Evolutionary conservation across 2,113 vertebrate species (phyloP).

Genomic region (Embiotoca jacksoni): DNA sequence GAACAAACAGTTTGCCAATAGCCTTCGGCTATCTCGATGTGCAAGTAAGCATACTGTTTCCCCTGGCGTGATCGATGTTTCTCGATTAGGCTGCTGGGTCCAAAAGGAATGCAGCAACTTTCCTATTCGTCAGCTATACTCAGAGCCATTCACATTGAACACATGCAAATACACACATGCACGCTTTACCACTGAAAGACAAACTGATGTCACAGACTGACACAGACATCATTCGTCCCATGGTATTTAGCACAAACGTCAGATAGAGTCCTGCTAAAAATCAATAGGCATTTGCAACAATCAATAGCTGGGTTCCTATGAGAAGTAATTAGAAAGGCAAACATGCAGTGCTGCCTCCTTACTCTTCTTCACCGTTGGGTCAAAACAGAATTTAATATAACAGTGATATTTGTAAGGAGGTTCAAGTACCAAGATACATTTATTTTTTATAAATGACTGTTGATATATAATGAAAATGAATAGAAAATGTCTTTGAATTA

Average conservation of each 20-base stretch:
- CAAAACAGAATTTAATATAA: conserved; percentile 40
- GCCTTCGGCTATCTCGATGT: conserved; percentile 69
- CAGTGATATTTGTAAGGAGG: neutral
- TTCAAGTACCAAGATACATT: neutral
- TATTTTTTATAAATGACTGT: neutral
- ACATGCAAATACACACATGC: conserved; percentile 1
- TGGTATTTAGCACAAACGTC: conserved; percentile 71
- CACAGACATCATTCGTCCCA: conserved; percentile 49
- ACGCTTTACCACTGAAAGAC: conserved; percentile 16
- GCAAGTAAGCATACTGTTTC: conserved; percentile 74
- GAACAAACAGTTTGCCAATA: conserved; percentile 79
- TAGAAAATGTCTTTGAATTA: too few species aligned
- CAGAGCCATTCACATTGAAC: conserved; percentile 29
- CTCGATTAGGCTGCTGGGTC: conserved; percentile 60
- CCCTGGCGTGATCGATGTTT: conserved; percentile 69
- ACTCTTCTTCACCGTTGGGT: conserved; percentile 26
- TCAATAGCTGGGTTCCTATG: conserved; percentile 75
- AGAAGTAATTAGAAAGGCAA: conserved; percentile 81
- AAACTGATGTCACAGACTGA: conserved; percentile 43
- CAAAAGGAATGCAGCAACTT: conserved; percentile 46
- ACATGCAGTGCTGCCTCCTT: conserved; percentile 49
- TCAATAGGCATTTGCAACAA: conserved; percentile 79
- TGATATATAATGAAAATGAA: too few species aligned
- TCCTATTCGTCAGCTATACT: conserved; percentile 45
- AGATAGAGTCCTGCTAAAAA: conserved; percentile 67